Evolutionary conservation across 2,888 invertebrate genomes (phyloP).

Genomic region (Lasioglossum oenotherae): DNA sequence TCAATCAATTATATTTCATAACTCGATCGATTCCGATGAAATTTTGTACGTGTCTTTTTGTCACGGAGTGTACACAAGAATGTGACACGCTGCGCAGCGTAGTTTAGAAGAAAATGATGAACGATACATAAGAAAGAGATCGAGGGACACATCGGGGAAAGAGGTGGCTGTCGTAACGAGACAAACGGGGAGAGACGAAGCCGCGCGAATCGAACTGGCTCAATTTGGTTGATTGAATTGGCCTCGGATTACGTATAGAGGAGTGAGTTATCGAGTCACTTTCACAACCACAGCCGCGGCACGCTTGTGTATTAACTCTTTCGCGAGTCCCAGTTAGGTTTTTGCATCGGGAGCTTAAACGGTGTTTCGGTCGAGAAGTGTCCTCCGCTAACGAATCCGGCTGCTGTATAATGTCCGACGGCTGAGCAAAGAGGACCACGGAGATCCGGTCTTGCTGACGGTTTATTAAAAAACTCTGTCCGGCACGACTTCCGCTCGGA

Average conservation of each 20-base stretch:
- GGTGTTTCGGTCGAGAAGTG: conserved; percentile 13
- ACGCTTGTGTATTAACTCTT: conserved; percentile 22
- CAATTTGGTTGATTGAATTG: conserved; percentile 72
- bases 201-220: conserved; percentile 63
- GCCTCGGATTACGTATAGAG: conserved; percentile 58
- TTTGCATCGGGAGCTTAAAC: conserved; percentile 15
- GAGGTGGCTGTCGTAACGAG: not conserved
- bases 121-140: not conserved
- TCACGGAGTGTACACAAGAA: not conserved
- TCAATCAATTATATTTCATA: too few relatives aligned
- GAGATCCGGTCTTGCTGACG: not conserved
- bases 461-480: not conserved
- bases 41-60: not conserved
- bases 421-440: not conserved
- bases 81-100: not conserved
- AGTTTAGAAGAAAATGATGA: not conserved
- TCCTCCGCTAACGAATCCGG: not conserved
- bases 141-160: not conserved
- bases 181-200: conserved; percentile 14
- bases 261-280: conserved; percentile 26
- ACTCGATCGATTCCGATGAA: too few relatives aligned
- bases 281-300: conserved; percentile 8
- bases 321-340: conserved; percentile 8
- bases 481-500: not conserved
- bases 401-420: not conserved